phyloP scores from a whole-genome alignment of 2,888 invertebrate species.

The Ischnus inquisitorius region DNA sequence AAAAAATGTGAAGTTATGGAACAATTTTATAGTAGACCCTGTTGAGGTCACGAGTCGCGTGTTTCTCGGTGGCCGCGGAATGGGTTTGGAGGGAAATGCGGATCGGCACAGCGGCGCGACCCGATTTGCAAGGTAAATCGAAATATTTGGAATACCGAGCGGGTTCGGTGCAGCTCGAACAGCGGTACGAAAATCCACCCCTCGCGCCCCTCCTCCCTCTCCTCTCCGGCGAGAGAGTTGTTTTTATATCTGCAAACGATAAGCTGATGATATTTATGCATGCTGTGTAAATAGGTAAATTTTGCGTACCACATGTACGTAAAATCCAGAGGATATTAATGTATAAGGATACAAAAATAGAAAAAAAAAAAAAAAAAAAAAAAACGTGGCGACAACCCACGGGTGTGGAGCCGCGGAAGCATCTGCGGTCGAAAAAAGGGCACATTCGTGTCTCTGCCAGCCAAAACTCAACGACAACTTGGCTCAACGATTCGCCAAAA shows the following conservation, averaged over 20 bases:
- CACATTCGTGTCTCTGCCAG: background rate
- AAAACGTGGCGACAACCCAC: background rate
- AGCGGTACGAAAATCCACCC: slow-evolving; percentile 47
- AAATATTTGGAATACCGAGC: slow-evolving; percentile 38
- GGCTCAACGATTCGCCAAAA: too few species aligned
- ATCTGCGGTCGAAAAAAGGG: background rate
- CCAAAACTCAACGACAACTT: too few species aligned
- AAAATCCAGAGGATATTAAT: slow-evolving; percentile 62
- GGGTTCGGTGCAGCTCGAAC: slow-evolving; percentile 17
- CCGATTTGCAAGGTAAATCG: slow-evolving; percentile 44
- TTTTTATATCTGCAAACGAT: slow-evolving; percentile 77
- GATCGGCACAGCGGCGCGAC: slow-evolving; percentile 30
- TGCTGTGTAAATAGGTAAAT: slow-evolving; percentile 72
- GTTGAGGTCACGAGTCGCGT: slow-evolving; percentile 11
- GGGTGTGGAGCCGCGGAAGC: background rate
- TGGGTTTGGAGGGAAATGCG: slow-evolving; percentile 14
- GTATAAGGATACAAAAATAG: slow-evolving; percentile 21
- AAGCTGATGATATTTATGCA: slow-evolving; percentile 75
- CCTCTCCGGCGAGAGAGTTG: slow-evolving; percentile 53
- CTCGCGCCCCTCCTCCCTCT: background rate
- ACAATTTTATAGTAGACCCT: slow-evolving; percentile 5
- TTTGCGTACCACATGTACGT: slow-evolving; percentile 70
- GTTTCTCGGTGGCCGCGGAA: background rate
- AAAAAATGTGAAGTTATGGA: background rate
- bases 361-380: too few species aligned